Conservation (phyloP, 2,888 invertebrate genomes). For the Lasioglossum malachurum region DNA sequence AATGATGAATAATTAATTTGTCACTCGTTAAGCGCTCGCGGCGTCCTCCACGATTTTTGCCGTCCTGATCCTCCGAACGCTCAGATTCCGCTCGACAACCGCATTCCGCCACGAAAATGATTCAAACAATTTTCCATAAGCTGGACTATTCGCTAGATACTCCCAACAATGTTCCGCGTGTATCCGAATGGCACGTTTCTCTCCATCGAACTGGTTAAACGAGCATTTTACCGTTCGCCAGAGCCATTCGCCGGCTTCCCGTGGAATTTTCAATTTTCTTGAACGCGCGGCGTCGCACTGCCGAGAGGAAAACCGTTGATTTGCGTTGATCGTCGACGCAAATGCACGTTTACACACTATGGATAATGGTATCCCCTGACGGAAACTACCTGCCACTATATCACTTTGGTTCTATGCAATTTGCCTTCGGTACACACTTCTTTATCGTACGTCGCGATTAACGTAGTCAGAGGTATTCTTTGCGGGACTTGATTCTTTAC, state of each 20-base stretch:
- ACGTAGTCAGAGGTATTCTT: not conserved
- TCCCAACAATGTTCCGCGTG: not conserved
- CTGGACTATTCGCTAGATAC: not conserved
- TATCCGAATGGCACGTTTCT: not conserved
- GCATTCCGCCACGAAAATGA: not conserved
- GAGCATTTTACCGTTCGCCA: not conserved
- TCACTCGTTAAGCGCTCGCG: slow-evolving; percentile 59
- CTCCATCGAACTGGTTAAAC: not conserved
- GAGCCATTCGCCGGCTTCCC: not conserved
- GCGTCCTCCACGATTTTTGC: not conserved
- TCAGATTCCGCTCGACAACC: too few relatives aligned
- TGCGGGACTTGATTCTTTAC: not conserved
- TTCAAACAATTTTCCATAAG: not conserved
- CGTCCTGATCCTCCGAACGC: not conserved
- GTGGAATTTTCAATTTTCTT: slow-evolving; percentile 53
- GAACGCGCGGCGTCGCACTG: slow-evolving; percentile 6
- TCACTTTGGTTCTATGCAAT: slow-evolving; percentile 45
- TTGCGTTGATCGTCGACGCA: slow-evolving; percentile 31
- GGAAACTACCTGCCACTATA: slow-evolving; percentile 44
- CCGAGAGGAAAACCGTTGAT: slow-evolving; percentile 40
- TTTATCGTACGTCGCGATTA: slow-evolving; percentile 16
- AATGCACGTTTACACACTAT: slow-evolving; percentile 58
- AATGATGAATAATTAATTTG: slow-evolving; percentile 75
- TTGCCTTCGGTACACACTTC: slow-evolving; percentile 24
- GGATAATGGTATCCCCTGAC: slow-evolving; percentile 52